Evolutionary conservation across 2,113 vertebrate genomes (phyloP).

Genomic region (Eonycteris spelaea): DNA sequence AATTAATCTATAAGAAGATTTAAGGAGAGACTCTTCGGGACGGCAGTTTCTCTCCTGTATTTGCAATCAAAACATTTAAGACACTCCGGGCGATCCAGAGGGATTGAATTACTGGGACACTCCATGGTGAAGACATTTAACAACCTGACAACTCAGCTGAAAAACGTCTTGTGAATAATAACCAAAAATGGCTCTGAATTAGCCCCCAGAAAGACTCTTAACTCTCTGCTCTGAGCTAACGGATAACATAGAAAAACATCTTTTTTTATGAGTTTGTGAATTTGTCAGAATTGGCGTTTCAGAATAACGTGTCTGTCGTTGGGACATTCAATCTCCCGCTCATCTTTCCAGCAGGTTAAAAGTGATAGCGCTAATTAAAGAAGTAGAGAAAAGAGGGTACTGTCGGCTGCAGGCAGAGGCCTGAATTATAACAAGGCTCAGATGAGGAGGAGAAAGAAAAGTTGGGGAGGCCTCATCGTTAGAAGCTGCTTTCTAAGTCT

Average conservation of each 20-base stretch:
- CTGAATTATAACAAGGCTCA: conserved; percentile 74
- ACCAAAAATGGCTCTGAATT: conserved; percentile 62
- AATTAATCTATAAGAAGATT: conserved; percentile 94
- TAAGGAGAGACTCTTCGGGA: conserved; percentile 84
- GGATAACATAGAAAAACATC: background rate
- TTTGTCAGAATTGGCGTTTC: conserved; percentile 52
- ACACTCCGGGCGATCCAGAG: conserved; percentile 78
- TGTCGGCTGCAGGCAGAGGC: conserved; percentile 42
- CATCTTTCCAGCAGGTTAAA: conserved; percentile 78
- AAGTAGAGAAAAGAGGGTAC: conserved; percentile 45
- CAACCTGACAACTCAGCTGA: conserved; percentile 75
- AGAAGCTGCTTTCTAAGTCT: background rate
- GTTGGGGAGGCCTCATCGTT: background rate
- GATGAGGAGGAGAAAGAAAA: conserved; percentile 45
- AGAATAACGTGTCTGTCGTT: conserved; percentile 8
- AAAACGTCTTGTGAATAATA: conserved; percentile 57
- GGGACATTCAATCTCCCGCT: conserved; percentile 71
- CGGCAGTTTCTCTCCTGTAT: conserved; percentile 78
- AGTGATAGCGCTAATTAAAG: conserved; percentile 75
- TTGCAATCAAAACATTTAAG: conserved; percentile 84
- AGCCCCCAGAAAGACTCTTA: background rate
- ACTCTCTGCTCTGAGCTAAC: background rate
- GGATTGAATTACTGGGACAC: conserved; percentile 80
- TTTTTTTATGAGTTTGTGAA: conserved; percentile 51
- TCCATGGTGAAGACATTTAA: conserved; percentile 75